These are phyloP conservation scores for Ahaetulla prasina DNA, from an alignment of 2,113 vertebrate genomes.

Conservation along the genomic window DNA sequence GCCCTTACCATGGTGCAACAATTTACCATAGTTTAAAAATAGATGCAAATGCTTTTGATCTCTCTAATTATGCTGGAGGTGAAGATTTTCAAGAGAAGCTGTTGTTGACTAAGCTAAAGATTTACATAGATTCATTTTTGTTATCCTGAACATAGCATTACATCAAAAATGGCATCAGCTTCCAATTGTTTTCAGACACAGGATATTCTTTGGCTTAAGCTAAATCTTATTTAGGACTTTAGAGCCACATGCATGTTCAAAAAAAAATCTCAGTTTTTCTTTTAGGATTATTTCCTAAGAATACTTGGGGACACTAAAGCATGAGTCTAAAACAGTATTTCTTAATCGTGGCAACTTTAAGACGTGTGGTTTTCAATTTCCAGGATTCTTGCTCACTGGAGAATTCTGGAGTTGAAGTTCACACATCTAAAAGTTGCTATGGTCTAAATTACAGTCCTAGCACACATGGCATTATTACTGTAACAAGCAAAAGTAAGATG, in stretches of 20 bases:
- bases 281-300: background rate
- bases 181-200: background rate
- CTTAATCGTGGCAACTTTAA: background rate
- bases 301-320: background rate
- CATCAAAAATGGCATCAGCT: background rate
- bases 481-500: background rate
- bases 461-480: background rate
- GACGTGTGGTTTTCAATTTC: background rate
- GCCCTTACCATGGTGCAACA: background rate
- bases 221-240: background rate
- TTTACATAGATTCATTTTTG: background rate
- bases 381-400: background rate
- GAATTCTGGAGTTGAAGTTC: background rate
- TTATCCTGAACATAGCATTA: background rate
- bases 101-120: background rate
- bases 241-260: background rate
- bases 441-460: background rate
- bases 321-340: background rate
- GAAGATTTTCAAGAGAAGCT: background rate
- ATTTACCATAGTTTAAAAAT: background rate
- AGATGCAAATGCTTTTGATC: background rate
- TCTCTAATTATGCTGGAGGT: background rate
- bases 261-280: background rate
- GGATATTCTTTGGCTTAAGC: background rate
- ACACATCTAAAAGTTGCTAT: background rate